Percentiles rank a stretch among this genome's conserved stretches.
These are phyloP conservation scores for Phalacrocorax carbo DNA, from an alignment of 2,113 vertebrate genomes.

Conservation along the genomic window DNA sequence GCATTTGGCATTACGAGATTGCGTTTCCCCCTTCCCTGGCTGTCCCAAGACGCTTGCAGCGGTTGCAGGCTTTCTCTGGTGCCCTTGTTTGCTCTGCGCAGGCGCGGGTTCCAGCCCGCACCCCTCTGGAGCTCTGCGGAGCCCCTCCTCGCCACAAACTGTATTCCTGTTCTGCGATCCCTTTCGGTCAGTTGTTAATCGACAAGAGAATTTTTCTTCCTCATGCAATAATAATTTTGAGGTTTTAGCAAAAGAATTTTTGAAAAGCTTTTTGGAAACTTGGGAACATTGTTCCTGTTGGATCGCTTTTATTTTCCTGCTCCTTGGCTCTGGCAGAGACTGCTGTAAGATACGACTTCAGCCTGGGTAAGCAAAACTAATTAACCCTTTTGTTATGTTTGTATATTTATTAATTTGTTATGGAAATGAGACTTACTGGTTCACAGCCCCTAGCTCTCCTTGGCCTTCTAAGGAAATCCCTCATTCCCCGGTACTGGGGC, in stretches of 20 bases:
- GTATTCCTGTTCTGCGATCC: background rate
- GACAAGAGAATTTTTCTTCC: background rate
- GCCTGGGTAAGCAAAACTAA: background rate
- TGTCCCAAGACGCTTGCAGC: background rate
- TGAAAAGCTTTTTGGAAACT: background rate
- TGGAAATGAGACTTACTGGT: background rate
- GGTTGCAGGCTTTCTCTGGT: background rate
- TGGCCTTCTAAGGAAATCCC: background rate
- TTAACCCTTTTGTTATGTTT: background rate
- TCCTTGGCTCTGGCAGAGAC: background rate
- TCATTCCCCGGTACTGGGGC: background rate
- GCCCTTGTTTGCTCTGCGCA: background rate
- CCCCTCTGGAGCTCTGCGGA: background rate
- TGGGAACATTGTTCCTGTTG: background rate
- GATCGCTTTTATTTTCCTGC: background rate
- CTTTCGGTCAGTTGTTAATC: background rate
- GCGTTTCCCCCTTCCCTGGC: no score
- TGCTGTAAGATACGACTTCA: background rate
- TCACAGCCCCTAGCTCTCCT: background rate
- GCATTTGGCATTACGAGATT: background rate
- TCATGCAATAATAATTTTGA: background rate
- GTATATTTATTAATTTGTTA: background rate
- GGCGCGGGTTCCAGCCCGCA: fast-evolving
- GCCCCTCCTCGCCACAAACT: fast-evolving
- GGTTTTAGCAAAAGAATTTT: background rate